Evolutionary conservation across 2,797 vertebrate genomes (phyloP), one percentile per base, ranked within the genome.

Genomic region (Poeciliopsis gracilis): DNA sequence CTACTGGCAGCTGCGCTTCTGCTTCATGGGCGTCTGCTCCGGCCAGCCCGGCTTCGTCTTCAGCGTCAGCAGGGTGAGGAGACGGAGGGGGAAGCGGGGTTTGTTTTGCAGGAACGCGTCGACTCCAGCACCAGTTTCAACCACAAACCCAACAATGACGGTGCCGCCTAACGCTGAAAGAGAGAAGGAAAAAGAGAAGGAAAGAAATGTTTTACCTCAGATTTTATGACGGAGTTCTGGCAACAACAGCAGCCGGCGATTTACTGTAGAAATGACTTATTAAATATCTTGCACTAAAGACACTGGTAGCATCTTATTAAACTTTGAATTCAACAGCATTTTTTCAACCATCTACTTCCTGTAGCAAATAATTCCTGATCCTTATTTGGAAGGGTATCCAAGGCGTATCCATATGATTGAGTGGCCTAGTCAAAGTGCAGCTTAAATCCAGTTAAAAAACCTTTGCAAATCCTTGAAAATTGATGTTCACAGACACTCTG

Each of bases 1-100:
- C 96, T 99, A 99, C 93, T 99, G 97, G 97, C 98, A 99, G 74
- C 97, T 99, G 90, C 96, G 98, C 75, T 98, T 99, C 93, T 99
- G 97, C 95, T 99, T 98, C 95, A 99, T 99, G 96, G 98, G 97
- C 0, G 95, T 97, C 87, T 99, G 97, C 89, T 97, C 97, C 36
- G 98, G 98, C 84, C 98, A 94, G 90, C 98, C 98, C 0, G 98
- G 98, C 85, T 92, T 99, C 81, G 96, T 98, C 94, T 99, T 98
- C 96, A 94, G 96, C 91, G 97, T 99, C 93, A 99, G 98, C 95
- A 98, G 98, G 97, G 98, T 99, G 91, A 97, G 25, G 20, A 38
- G 25, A 6, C 28, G 20, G 53, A 4, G 33, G 16, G n/a, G 51
- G 30, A 33, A 33, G 30, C 30, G 30, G 30, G 30, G 30, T 23